Evolutionary conservation across 2,888 invertebrate species (phyloP).

Genomic region (Dicroscelio sp.): DNA sequence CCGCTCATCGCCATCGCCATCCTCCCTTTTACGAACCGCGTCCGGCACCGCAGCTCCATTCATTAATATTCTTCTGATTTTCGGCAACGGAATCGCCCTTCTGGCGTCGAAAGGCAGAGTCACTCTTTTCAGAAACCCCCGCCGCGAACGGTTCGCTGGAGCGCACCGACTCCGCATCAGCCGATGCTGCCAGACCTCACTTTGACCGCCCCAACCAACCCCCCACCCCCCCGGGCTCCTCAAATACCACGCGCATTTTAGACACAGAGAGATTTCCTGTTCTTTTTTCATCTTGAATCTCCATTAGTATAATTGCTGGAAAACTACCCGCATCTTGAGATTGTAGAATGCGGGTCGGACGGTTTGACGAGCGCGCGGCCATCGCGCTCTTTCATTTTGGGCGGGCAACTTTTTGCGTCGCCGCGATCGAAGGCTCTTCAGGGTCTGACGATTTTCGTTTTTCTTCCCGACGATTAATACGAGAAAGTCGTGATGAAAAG

Average conservation of each 20-base stretch:
- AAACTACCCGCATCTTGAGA: slow-evolving; percentile 90
- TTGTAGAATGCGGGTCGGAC: slow-evolving; percentile 86
- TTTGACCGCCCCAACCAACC: slow-evolving; percentile 28
- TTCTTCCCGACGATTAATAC: slow-evolving; percentile 71
- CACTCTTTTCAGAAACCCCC: slow-evolving; percentile 83
- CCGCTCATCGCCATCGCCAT: slow-evolving; percentile 73
- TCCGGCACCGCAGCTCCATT: slow-evolving; percentile 85
- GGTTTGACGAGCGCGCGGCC: slow-evolving; percentile 39
- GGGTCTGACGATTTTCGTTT: slow-evolving; percentile 71
- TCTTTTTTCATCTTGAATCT: slow-evolving; percentile 86
- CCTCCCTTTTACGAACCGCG: slow-evolving; percentile 69
- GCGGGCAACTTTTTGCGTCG: slow-evolving; percentile 65
- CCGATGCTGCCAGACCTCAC: slow-evolving; percentile 66
- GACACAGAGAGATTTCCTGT: slow-evolving; percentile 78
- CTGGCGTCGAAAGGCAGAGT: slow-evolving; percentile 78
- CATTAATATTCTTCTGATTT: slow-evolving; percentile 90
- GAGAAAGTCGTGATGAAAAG: slow-evolving; percentile 70
- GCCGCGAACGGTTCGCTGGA: too few relatives aligned
- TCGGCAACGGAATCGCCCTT: slow-evolving; percentile 86
- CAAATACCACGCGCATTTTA: slow-evolving; percentile 88
- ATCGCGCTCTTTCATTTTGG: slow-evolving; percentile 63
- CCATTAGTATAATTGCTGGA: slow-evolving; percentile 91
- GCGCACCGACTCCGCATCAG: slow-evolving; percentile 47
- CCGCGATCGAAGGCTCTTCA: slow-evolving; percentile 70
- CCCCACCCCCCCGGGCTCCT: slow-evolving; percentile 75